These are phyloP conservation scores for Anoura caudifer DNA, from an alignment of 2,113 vertebrate species.

Conservation along the genomic window DNA sequence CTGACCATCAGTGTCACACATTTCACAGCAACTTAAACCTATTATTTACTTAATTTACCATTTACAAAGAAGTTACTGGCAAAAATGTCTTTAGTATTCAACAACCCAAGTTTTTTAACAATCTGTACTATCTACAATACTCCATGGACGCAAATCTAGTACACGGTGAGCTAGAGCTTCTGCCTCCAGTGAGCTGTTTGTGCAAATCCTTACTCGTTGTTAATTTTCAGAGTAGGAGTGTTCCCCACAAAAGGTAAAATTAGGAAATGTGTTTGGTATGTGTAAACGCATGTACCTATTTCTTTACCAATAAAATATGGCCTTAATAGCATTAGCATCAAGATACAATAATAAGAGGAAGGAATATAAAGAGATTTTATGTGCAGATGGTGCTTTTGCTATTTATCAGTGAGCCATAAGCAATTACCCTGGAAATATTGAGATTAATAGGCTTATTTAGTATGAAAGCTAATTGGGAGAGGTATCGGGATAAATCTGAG, in stretches of 20 bases:
- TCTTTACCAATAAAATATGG: not conserved
- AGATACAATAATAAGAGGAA: conserved; percentile 37
- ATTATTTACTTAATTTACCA: not conserved
- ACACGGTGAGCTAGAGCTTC: not conserved
- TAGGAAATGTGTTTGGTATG: not conserved
- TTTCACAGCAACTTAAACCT: too few relatives aligned
- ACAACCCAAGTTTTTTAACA: not conserved
- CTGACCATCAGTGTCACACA: not conserved
- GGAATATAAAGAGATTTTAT: conserved; percentile 40
- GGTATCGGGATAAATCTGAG: conserved; percentile 57
- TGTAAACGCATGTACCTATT: not conserved
- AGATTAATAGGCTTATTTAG: conserved; percentile 70
- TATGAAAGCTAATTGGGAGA: conserved; percentile 66
- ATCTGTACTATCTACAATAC: not conserved
- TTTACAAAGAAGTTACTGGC: not conserved
- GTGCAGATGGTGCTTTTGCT: conserved; percentile 66
- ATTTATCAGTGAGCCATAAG: conserved; percentile 68
- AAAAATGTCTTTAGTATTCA: not conserved
- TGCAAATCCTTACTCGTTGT: not conserved
- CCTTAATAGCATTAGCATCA: conserved; percentile 11
- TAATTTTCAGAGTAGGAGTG: not conserved
- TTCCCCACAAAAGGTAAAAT: not conserved
- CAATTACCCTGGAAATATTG: conserved; percentile 68
- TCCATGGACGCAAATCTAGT: not conserved
- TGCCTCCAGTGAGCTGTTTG: not conserved